Evolutionary conservation across 2,113 vertebrate species (phyloP).

Genomic region (Pipra filicauda): DNA sequence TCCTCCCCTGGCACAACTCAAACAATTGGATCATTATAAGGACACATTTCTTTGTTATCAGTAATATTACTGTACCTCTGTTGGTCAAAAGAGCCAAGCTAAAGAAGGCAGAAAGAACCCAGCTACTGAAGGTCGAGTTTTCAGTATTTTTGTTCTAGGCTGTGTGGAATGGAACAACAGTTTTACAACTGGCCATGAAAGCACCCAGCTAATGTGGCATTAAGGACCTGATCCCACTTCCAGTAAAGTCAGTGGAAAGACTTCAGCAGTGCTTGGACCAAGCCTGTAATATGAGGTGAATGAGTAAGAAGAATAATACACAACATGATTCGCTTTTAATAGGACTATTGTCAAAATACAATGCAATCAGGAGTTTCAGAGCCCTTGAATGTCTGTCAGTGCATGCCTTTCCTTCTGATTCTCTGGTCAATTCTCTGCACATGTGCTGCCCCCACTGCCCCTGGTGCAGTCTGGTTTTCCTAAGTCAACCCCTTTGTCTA

Average conservation of each 20-base stretch:
- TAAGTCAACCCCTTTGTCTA: not conserved
- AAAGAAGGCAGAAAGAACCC: not conserved
- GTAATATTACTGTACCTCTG: not conserved
- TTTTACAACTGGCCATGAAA: not conserved
- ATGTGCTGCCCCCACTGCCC: not conserved
- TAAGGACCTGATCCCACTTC: not conserved
- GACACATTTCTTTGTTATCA: not conserved
- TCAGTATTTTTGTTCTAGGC: not conserved
- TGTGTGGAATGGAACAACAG: not conserved
- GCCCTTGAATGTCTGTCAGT: not conserved
- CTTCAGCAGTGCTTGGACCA: not conserved
- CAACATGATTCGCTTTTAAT: slow-evolving; percentile 41
- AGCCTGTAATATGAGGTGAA: not conserved
- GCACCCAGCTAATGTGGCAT: not conserved
- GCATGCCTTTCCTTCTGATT: not conserved
- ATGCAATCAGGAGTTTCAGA: not conserved
- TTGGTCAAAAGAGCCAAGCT: not conserved
- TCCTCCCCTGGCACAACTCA: not conserved
- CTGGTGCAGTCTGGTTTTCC: not conserved
- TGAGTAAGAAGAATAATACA: slow-evolving; percentile 51
- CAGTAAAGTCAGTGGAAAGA: slow-evolving; percentile 30
- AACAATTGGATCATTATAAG: not conserved
- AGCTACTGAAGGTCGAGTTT: not conserved
- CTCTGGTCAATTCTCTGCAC: not conserved
- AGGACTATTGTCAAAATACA: slow-evolving; percentile 39